Conservation (phyloP, 2,888 invertebrate genomes). For the Isoperla grammatica region DNA sequence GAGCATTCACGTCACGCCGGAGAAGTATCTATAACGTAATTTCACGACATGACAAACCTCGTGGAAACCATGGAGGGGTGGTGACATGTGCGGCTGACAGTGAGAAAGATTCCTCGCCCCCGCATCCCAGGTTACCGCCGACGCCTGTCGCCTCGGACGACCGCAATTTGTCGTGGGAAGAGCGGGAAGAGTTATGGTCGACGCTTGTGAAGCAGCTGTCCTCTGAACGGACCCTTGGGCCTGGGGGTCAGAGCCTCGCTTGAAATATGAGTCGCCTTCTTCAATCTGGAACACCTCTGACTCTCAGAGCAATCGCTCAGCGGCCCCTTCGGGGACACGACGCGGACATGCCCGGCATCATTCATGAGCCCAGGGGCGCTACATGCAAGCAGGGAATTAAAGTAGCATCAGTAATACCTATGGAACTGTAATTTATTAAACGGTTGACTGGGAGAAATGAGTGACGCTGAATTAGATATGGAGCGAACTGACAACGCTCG, state of each 20-base stretch:
- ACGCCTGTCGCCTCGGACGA: slow-evolving; percentile 20
- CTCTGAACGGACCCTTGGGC: slow-evolving; percentile 24
- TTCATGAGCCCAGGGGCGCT: neutral
- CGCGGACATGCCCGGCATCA: slow-evolving; percentile 1
- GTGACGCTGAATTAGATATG: too few species aligned
- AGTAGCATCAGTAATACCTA: neutral
- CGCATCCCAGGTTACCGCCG: neutral
- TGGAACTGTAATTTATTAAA: neutral
- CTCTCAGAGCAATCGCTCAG: slow-evolving; percentile 10
- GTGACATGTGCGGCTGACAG: slow-evolving; percentile 24
- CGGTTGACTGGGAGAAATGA: neutral
- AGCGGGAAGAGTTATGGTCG: slow-evolving; percentile 11
- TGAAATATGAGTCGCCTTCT: slow-evolving; percentile 24
- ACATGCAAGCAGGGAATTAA: slow-evolving; percentile 11
- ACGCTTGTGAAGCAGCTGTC: slow-evolving; percentile 17
- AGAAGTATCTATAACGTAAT: slow-evolving; percentile 1
- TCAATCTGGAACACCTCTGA: slow-evolving; percentile 22
- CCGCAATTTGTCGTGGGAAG: slow-evolving; percentile 23
- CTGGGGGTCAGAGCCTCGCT: slow-evolving; percentile 20
- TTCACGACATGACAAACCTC: slow-evolving; percentile 1
- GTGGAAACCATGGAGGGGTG: slow-evolving; percentile 3
- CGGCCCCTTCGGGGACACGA: neutral
- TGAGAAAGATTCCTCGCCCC: slow-evolving; percentile 17
- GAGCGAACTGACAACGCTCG: too few species aligned
- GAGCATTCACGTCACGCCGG: neutral